Evolutionary conservation across 1,140 invertebrate genomes (phyloP).

Genomic region (Andricus grossulariae): DNA sequence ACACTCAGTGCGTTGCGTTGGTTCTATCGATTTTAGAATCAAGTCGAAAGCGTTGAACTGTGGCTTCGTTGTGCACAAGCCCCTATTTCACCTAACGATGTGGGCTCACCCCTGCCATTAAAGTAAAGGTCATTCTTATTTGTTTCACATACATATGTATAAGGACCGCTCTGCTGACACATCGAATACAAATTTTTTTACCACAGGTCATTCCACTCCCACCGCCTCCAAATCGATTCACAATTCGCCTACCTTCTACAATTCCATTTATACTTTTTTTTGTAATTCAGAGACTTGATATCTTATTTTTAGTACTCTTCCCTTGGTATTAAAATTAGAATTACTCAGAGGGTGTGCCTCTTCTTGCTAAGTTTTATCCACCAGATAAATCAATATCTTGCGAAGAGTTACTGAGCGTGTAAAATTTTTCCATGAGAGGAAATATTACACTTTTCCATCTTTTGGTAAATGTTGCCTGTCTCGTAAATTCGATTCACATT

Average conservation of each 20-base stretch:
- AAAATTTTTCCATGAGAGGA: not conserved
- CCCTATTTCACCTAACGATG: conserved; percentile 27
- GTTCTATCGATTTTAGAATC: conserved; percentile 30
- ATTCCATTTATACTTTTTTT: no score
- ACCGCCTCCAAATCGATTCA: no score
- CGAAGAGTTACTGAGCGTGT: not conserved
- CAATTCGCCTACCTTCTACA: no score
- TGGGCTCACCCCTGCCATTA: conserved; percentile 27
- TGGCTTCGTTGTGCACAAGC: conserved; percentile 18
- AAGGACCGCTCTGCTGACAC: not conserved
- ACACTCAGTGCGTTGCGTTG: conserved; percentile 25
- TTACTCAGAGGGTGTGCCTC: not conserved
- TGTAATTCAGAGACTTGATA: no score
- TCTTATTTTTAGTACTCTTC: not conserved
- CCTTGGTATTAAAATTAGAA: conserved; percentile 15
- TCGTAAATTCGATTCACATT: not conserved
- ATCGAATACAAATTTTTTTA: conserved; percentile 18
- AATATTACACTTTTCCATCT: not conserved
- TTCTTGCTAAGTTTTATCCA: not conserved
- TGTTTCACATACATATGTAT: conserved; percentile 15
- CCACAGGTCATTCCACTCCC: not conserved
- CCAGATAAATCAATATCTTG: not conserved
- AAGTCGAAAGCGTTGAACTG: conserved; percentile 29
- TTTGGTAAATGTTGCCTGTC: not conserved
- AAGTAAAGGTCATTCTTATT: conserved; percentile 32